These are phyloP conservation scores for Emydura subglobosa DNA, from an alignment of 2,113 vertebrate genomes.

Conservation along the genomic window DNA sequence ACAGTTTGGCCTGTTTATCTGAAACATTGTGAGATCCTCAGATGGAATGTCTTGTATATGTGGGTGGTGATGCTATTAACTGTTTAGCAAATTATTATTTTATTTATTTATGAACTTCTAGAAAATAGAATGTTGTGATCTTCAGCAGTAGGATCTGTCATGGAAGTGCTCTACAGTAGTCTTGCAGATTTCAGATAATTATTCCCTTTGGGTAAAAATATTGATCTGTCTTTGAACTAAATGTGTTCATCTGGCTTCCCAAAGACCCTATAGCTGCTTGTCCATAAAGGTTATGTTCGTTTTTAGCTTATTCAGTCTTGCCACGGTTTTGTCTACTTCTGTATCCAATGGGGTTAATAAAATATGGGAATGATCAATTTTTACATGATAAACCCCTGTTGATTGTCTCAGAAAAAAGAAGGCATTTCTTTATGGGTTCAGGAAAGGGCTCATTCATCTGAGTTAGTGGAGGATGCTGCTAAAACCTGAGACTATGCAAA, in stretches of 20 bases:
- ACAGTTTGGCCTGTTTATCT: background rate
- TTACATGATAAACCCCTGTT: background rate
- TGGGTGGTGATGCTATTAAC: background rate
- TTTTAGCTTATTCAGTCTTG: background rate
- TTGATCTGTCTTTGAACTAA: background rate
- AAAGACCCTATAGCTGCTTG: background rate
- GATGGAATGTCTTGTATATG: background rate
- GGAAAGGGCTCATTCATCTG: background rate
- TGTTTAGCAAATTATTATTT: background rate
- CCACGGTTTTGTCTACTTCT: background rate
- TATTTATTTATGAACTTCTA: background rate
- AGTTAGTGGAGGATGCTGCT: background rate
- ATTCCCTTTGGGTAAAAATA: background rate
- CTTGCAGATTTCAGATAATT: background rate
- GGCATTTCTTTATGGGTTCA: background rate
- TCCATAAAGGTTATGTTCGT: rapidly evolving
- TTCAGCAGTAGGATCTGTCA: too few relatives aligned
- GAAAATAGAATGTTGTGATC: too few relatives aligned
- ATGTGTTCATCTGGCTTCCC: background rate
- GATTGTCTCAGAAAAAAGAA: background rate
- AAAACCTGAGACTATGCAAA: background rate
- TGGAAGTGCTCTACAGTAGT: rapidly evolving
- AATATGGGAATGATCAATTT: background rate
- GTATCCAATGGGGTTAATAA: background rate
- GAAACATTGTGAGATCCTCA: background rate